Conservation (phyloP, 1,140 invertebrate genomes). For the Philopotamus ludificatus region DNA sequence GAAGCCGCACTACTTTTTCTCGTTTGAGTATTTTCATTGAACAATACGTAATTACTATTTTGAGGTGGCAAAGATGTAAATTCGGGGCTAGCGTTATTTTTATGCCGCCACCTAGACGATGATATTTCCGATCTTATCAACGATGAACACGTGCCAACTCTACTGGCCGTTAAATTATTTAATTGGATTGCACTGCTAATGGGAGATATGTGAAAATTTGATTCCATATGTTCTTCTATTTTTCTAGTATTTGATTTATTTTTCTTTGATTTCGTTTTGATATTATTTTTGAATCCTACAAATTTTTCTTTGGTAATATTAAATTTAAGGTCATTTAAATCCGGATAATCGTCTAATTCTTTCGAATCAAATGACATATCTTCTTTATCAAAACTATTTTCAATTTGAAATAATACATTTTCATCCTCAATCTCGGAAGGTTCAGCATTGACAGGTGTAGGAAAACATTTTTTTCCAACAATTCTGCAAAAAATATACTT, state of each 20-base stretch:
- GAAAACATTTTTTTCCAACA: conserved; percentile 47
- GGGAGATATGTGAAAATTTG: conserved; percentile 36
- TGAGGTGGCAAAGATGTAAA: conserved; percentile 30
- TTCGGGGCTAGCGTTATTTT: conserved; percentile 40
- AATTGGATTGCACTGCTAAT: conserved; percentile 3
- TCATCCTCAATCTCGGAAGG: conserved; percentile 51
- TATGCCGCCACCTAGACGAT: conserved; percentile 52
- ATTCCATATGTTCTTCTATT: conserved; percentile 34
- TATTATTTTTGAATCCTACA: conserved; percentile 9
- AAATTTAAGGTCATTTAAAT: conserved; percentile 1
- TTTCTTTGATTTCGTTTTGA: too few species aligned
- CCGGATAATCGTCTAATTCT: neutral
- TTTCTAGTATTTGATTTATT: conserved; percentile 24
- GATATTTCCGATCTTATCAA: conserved; percentile 53
- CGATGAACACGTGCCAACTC: conserved; percentile 44
- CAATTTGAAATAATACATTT: conserved; percentile 53
- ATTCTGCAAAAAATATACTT: conserved; percentile 43
- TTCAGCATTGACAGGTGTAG: conserved; percentile 46
- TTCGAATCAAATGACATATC: conserved; percentile 41
- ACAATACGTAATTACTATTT: neutral
- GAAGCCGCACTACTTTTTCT: conserved; percentile 37
- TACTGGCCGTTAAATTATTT: conserved; percentile 17
- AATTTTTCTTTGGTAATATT: conserved; percentile 9
- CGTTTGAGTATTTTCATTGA: conserved; percentile 7
- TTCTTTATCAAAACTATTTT: conserved; percentile 51